Evolutionary conservation across 2,113 vertebrate genomes (phyloP).

Genomic region (Silurus asotus): DNA sequence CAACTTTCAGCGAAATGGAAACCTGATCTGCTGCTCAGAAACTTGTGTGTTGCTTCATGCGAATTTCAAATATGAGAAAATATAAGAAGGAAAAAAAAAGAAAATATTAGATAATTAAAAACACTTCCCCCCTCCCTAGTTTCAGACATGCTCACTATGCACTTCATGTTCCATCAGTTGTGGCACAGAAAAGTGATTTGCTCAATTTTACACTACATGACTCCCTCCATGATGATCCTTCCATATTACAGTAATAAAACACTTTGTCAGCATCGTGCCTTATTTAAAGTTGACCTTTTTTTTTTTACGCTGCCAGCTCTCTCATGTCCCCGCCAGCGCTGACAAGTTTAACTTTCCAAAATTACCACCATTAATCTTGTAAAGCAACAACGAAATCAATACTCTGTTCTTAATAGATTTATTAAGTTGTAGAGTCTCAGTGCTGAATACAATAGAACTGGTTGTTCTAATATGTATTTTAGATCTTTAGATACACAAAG

Average conservation of each 20-base stretch:
- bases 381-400: neutral
- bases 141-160: neutral
- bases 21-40: no score
- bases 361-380: neutral
- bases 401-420: neutral
- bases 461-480: no score
- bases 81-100: no score
- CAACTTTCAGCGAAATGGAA: no score
- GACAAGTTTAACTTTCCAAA: neutral
- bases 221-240: neutral
- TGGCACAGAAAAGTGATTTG: neutral
- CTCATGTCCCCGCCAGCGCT: neutral
- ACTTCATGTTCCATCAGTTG: neutral
- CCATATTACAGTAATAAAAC: neutral
- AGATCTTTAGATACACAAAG: neutral
- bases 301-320: neutral
- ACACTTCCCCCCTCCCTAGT: no score
- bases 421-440: neutral
- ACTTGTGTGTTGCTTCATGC: no score
- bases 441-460: neutral
- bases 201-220: neutral
- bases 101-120: no score
- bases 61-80: no score
- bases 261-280: neutral
- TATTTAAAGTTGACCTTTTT: neutral